Evolutionary conservation across 2,888 invertebrate genomes (phyloP), one percentile per base, ranked within the genome.

Genomic region (Choreutis nemorana): DNA sequence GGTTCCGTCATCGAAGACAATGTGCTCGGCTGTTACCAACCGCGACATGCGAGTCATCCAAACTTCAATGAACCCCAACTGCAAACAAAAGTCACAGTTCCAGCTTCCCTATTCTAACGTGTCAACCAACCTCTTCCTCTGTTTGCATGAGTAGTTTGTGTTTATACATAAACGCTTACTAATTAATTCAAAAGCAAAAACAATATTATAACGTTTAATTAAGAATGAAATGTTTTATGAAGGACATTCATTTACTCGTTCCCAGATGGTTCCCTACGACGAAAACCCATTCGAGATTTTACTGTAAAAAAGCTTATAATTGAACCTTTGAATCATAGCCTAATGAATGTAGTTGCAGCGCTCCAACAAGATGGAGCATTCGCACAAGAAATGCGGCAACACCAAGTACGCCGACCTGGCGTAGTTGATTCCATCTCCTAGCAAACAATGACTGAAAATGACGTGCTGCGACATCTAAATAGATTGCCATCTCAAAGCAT

Each of bases 1-100:
- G 26, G 89, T 89, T 22, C 97, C 97, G 61, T 97, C 95, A 42
- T 92, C 90, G 59, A 97, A 93, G 35, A 94, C 90, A 61, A 97
- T 80, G 42, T 87, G 85, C 28, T 86, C 81, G 34, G 87, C 84
- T 21, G 86, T 86, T 23, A 91, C 89, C 71, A 94, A 84, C 40
- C 90, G 85, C 6, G 93, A 85, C 39, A 91, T 87, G 52, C 95
- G 89, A 26, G 91, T 87, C 41, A 97, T 82, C 96, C 97, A 97
- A 38, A 96, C 87, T 75, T 97, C 97, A 66, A 96, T 95, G 81
- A 98, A 98, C 36, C 97, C 96, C 57, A 66, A 51, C 79, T 80
- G 67, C 18, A 46, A 48, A 58, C 40, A 54, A 33, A 34, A 50
- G 29, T 14, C 26, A 44, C 39, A 48, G 40, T 52, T 42, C 42